A percentile compares a stretch with the other conserved stretches of the same genome.
phyloP scores from a whole-genome alignment of 2,797 vertebrate species.

The Melanotaenia maccullochi region DNA sequence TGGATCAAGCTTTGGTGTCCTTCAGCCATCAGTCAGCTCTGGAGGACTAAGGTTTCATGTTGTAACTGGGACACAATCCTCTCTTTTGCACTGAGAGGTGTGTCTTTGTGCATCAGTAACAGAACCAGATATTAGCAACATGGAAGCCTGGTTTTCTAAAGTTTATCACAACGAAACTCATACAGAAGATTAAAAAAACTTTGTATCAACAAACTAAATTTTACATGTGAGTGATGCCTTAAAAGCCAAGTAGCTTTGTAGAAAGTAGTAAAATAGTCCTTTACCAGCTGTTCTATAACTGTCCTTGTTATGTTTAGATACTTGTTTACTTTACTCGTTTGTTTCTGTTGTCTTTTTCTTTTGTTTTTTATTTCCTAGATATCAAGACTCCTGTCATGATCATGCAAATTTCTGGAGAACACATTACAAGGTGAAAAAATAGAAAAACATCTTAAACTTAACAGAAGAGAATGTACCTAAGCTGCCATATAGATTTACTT shows the following conservation, averaged over 20 bases:
- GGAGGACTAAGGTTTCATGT: constrained; percentile 44
- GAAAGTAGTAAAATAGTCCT: background rate
- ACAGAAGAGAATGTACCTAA: constrained; percentile 14
- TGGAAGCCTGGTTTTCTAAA: constrained; percentile 23
- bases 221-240: background rate
- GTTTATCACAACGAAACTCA: constrained; percentile 3
- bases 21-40: constrained; percentile 49
- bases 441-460: constrained; percentile 45
- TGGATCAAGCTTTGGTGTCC: constrained; percentile 59
- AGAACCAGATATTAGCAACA: constrained; percentile 69
- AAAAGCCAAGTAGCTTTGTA: background rate
- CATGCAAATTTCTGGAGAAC: constrained; percentile 37
- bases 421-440: constrained; percentile 9
- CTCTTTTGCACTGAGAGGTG: constrained; percentile 63
- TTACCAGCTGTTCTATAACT: background rate
- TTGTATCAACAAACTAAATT: background rate
- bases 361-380: constrained; percentile 49
- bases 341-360: background rate
- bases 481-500: constrained; percentile 4
- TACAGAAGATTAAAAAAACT: background rate
- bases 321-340: too few relatives aligned
- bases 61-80: constrained; percentile 57
- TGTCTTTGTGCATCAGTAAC: constrained; percentile 76
- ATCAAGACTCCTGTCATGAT: constrained; percentile 43
- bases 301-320: background rate